Base-by-base conservation (phyloP, 37 sponge, comb jelly and placozoan genomes). In the Mnemiopsis leidyi region DNA sequence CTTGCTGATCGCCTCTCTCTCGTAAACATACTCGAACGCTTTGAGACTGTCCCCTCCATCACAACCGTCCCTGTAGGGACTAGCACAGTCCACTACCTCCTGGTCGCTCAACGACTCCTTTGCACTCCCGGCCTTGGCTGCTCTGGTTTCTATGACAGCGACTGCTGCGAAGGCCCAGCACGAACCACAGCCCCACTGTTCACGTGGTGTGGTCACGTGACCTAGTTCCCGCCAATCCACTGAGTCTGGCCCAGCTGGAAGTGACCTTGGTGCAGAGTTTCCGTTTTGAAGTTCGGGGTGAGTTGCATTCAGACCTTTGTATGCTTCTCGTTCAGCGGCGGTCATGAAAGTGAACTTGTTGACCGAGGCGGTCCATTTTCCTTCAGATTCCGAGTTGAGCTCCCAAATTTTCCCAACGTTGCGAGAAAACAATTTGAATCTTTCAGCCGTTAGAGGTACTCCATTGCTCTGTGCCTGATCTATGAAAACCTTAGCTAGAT, bases 101-200 rank as follows among this genome's bases (percentile, higher is more conserved):
- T 71, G 75, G 75, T 71, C 75, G n/a, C 75, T 71, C n/a, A 71
- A 25, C 2, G 25, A 28, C 75, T 71, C 30, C 5, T n/a, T n/a
- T 23, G 3, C 30, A 25, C 75, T 71, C 3, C 75, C 75, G 5
- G 75, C 75, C 3, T 13, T 25, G 3, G 75, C 75, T n/a, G 75
- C 75, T 25, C 75, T 5, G 30, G 30, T 71, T 36, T 79, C 82
- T 31, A 79, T 28, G 9, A 29, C 23, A 1, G 82, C 82, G 7
- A 79, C 82, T 20, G 82, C 82, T 23, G 36, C 82, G 82, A 79
- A 79, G 23, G 29, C 29, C 82, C 82, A 79, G 21, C 82, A 79
- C 7, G 36, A 33, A 36, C 82, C 82, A 35, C 82, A 79, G 1
- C 82, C 82, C 21, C 21, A 23, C 36, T 79, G 82, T 16, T 33